Evolutionary conservation across 2,797 vertebrate species (phyloP).

Genomic region (Spinibarbus caldwelli): DNA sequence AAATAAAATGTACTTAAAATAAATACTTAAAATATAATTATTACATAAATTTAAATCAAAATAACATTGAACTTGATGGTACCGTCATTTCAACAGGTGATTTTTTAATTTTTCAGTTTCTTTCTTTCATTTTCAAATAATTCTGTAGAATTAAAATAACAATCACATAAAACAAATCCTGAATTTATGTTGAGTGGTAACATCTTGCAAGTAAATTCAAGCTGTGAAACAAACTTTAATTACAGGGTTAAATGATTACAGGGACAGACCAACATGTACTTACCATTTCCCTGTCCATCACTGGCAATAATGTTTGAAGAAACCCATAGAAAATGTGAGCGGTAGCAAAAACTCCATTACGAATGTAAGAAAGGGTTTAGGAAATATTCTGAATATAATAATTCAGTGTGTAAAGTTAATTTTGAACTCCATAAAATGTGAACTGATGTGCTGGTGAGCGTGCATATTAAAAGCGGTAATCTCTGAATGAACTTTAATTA

Average conservation of each 20-base stretch:
- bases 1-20: not conserved
- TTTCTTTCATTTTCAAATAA: not conserved
- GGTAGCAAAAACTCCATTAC: not conserved
- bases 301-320: not conserved
- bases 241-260: not conserved
- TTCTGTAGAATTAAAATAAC: not conserved
- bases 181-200: not conserved
- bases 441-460: conserved; percentile 34
- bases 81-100: not conserved
- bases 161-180: not conserved
- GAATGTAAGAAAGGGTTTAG: conserved; percentile 7
- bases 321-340: not conserved
- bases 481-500: conserved; percentile 63
- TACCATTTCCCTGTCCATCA: not conserved
- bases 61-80: not conserved
- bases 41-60: not conserved
- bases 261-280: not conserved
- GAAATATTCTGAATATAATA: conserved; percentile 26
- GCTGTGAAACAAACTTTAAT: not conserved
- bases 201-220: not conserved
- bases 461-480: conserved; percentile 53
- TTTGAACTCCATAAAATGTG: conserved; percentile 46
- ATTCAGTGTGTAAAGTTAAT: conserved; percentile 36
- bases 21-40: not conserved
- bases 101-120: not conserved